Percentiles rank a stretch among this genome's conserved stretches.
Conservation (phyloP, 2,888 invertebrate species). For the Scrobipalpa atriplicella region DNA sequence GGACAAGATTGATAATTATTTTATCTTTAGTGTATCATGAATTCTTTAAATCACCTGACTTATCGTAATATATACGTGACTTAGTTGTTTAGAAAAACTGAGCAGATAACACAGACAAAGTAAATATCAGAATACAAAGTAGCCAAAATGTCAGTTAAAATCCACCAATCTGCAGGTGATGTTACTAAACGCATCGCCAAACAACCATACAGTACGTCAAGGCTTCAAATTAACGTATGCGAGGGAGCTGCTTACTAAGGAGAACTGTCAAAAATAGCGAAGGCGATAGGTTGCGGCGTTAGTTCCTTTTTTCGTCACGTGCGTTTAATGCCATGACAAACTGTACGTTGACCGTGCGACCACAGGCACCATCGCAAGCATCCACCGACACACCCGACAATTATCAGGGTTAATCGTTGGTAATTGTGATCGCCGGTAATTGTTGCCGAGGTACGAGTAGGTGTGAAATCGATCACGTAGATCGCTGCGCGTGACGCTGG, state of each 20-base stretch:
- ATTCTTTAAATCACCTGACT: too few species aligned
- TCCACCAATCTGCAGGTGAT: conserved; percentile 12
- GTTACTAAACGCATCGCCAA: conserved; percentile 5
- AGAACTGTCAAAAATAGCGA: too few species aligned
- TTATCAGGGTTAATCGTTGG: conserved; percentile 19
- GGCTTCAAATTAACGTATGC: too few species aligned
- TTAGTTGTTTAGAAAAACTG: not conserved
- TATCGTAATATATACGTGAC: too few species aligned
- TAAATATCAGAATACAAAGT: not conserved
- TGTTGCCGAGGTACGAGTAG: conserved; percentile 30
- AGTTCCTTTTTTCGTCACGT: too few species aligned
- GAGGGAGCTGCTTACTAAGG: too few species aligned
- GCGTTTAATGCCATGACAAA: not conserved
- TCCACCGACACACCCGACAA: conserved; percentile 10
- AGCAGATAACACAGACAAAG: not conserved
- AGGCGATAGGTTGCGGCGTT: too few species aligned
- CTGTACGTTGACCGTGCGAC: conserved; percentile 5
- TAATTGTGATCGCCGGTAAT: conserved; percentile 26
- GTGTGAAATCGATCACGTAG: conserved; percentile 45
- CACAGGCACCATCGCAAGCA: conserved; percentile 20
- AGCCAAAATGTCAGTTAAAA: not conserved
- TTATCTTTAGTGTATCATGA: too few species aligned
- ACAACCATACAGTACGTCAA: too few species aligned
- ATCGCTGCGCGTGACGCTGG: conserved; percentile 33
- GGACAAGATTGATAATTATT: not conserved